A percentile compares a stretch with the other conserved stretches of the same genome.
These are phyloP conservation scores for Tethea ocularis DNA, from an alignment of 2,888 invertebrate genomes.

Conservation along the genomic window DNA sequence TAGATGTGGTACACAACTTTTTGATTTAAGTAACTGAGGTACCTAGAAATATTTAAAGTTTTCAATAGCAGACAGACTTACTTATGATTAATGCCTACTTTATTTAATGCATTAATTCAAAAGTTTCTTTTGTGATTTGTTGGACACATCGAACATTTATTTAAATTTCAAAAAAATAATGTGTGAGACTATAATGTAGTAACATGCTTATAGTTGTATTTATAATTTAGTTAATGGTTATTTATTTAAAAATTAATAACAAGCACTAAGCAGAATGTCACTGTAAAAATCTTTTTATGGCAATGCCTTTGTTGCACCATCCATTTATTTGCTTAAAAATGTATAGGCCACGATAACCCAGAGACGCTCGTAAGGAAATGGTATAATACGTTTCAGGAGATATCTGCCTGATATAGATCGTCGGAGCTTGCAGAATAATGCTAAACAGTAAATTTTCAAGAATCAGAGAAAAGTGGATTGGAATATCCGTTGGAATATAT, in stretches of 20 bases:
- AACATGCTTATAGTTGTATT: no score
- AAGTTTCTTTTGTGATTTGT: background rate
- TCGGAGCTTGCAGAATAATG: slow-evolving; percentile 38
- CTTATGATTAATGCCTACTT: background rate
- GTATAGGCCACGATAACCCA: slow-evolving; percentile 61
- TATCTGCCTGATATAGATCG: slow-evolving; percentile 57
- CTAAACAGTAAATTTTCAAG: slow-evolving; percentile 33
- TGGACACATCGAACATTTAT: no score
- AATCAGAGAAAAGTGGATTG: slow-evolving; percentile 21
- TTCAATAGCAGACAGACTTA: background rate
- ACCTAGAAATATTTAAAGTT: background rate
- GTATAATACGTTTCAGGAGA: slow-evolving; percentile 63
- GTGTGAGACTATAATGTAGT: no score
- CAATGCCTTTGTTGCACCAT: slow-evolving; percentile 45
- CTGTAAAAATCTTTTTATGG: slow-evolving; percentile 16
- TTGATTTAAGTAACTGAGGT: slow-evolving; percentile 12
- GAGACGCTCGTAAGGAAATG: slow-evolving; percentile 55
- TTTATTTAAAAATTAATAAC: background rate
- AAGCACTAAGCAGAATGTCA: background rate
- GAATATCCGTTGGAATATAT: slow-evolving; percentile 10
- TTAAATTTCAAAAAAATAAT: no score
- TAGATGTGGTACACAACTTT: slow-evolving; percentile 21
- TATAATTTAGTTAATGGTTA: background rate
- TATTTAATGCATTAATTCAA: background rate
- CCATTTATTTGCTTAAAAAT: slow-evolving; percentile 61